Evolutionary conservation across 2,888 invertebrate species (phyloP).

Genomic region (Buathra laborator): DNA sequence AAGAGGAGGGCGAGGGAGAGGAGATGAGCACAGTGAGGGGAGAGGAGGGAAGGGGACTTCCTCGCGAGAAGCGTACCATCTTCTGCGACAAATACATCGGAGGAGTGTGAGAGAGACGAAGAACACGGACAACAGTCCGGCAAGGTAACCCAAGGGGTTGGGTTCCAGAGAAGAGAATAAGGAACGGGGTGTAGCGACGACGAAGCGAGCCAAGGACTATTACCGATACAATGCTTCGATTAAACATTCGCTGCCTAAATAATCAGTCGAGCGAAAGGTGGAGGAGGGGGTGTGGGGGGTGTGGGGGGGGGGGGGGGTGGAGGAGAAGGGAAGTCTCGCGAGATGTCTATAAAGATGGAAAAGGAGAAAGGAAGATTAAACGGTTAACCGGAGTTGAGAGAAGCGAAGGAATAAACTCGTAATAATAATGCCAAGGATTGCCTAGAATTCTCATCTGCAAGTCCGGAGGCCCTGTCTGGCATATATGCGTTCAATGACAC

Average conservation of each 20-base stretch:
- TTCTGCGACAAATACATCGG: constrained; percentile 66
- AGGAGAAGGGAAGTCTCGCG: constrained; percentile 47
- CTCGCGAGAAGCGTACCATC: constrained; percentile 64
- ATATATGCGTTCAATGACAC: constrained; percentile 44
- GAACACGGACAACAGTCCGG: constrained; percentile 9
- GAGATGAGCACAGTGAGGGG: constrained; percentile 45
- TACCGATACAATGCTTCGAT: constrained; percentile 84
- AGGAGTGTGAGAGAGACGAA: constrained; percentile 43
- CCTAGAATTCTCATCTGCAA: no score
- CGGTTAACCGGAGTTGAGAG: neutral
- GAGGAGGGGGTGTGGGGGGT: constrained; percentile 64
- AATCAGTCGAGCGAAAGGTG: constrained; percentile 81
- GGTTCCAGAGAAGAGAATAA: constrained; percentile 30
- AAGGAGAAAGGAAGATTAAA: constrained; percentile 35
- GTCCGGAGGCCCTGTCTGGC: constrained; percentile 16
- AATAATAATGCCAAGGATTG: no score
- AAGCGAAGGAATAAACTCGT: constrained; percentile 7
- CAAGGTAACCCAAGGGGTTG: constrained; percentile 44
- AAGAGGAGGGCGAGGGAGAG: constrained; percentile 52
- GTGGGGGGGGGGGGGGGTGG: constrained; percentile 64
- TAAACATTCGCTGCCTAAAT: constrained; percentile 85
- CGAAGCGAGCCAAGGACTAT: constrained; percentile 69
- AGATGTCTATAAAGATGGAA: constrained; percentile 43
- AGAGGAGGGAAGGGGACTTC: constrained; percentile 55
- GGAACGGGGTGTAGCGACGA: constrained; percentile 65